Base-by-base conservation (phyloP, 1,140 invertebrate species). In the Pseudachorutes palmiensis region DNA sequence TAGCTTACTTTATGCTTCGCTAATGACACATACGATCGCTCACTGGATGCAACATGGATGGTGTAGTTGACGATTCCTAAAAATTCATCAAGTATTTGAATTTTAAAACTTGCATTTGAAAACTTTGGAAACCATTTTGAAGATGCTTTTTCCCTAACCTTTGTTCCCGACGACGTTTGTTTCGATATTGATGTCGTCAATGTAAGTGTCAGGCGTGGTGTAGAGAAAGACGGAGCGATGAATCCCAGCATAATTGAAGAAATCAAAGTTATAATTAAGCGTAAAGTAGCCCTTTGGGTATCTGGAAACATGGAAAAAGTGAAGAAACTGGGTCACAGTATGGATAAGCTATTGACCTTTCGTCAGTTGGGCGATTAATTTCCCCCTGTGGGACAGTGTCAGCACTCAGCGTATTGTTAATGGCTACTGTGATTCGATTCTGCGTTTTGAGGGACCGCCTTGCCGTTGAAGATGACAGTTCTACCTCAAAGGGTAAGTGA, bases 191-290 rank as follows among this genome's bases (percentile, higher is more conserved):
- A 85, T 79, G 70, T 84, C 83, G 70, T 81, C 77, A 62, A 86
- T 78, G 69, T 80, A 82, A 66, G 63, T 74, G 22, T 61, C 62
- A 16, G 83, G 84, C 2, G 81, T 82, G 2, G 81, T 79, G 75
- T 83, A 83, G 1, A 87, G 70, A 62, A 79, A 76, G 12, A 87
- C 85, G 41, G 81, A 76, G 49, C 85, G 78, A 74, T 87, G 83
- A 64, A 87, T 84, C 14, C 85, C 85, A 32, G 85, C 86, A 76
- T 87, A 87, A 72, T 87, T 86, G 75, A 85, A 86, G 75, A 87
- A 87, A 74, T 87, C 85, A 78, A 87, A 86, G 65, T 81, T 79
- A 22, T 83, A 78, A 9, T 73, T 41, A 2, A 71, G 66, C 12
- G 73, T 72, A 36, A 74, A 75, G 59, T 75, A 75, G 14, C 75